Evolutionary conservation across 2,113 vertebrate genomes (phyloP).

Genomic region (Neotragus pygmaeus): DNA sequence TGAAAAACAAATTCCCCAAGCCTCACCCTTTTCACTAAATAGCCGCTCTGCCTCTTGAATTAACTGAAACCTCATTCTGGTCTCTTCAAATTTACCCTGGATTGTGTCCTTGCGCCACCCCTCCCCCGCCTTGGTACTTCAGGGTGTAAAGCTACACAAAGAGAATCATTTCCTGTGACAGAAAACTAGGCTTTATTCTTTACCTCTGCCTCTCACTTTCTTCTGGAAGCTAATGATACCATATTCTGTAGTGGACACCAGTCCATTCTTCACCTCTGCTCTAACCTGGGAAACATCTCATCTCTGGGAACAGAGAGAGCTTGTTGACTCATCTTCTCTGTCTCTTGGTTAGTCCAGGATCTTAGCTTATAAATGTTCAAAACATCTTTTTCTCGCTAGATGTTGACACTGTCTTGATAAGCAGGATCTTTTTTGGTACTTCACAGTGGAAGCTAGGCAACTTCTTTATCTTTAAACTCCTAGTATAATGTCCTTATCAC

Average conservation of each 20-base stretch:
- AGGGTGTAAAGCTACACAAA: not conserved
- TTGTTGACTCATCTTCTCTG: not conserved
- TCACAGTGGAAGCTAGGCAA: not conserved
- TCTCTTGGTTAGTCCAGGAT: not conserved
- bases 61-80: not conserved
- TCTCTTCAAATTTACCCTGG: not conserved
- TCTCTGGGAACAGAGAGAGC: not conserved
- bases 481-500: not conserved
- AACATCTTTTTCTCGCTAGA: not conserved
- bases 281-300: not conserved
- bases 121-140: not conserved
- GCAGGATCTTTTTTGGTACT: not conserved
- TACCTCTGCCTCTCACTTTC: not conserved
- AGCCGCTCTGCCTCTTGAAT: not conserved
- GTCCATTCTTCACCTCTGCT: not conserved
- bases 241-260: fast-evolving
- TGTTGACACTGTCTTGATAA: not conserved
- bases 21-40: not conserved
- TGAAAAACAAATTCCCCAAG: not conserved
- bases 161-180: not conserved
- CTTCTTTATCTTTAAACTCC: not conserved
- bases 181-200: not conserved
- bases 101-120: not conserved
- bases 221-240: not conserved
- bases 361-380: not conserved